These are phyloP conservation scores for Tupaia tana DNA, from an alignment of 2,113 vertebrate genomes.

Conservation along the genomic window DNA sequence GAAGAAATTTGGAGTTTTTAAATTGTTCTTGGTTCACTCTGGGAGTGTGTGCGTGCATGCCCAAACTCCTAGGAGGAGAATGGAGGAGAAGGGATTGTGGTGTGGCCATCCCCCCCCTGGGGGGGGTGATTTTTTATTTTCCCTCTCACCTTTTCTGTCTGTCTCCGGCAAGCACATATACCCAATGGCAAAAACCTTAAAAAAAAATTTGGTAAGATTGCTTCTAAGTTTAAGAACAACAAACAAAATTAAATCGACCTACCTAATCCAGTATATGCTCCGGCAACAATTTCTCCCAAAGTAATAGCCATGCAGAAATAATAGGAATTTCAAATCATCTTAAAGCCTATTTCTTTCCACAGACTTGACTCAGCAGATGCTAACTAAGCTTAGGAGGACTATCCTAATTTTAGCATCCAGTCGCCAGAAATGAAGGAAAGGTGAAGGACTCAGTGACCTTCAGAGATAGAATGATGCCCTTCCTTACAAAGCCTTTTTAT, in stretches of 20 bases:
- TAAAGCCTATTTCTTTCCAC: constrained; percentile 58
- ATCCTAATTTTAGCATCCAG: constrained; percentile 64
- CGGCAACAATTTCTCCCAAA: constrained; percentile 47
- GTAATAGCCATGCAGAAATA: constrained; percentile 56
- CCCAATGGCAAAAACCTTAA: no score
- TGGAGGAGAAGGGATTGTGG: no score
- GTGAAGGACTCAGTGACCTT: constrained; percentile 50
- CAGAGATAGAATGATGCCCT: constrained; percentile 44
- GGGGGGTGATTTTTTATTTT: no score
- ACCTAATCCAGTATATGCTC: constrained; percentile 40
- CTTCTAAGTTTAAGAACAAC: constrained; percentile 2
- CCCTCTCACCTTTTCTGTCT: no score
- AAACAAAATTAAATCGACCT: constrained; percentile 41
- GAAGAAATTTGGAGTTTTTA: background rate
- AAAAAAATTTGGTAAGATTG: background rate
- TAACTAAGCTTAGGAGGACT: constrained; percentile 50
- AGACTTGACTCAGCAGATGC: constrained; percentile 64
- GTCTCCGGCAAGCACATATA: no score
- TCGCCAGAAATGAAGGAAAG: constrained; percentile 55
- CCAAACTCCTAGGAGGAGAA: no score
- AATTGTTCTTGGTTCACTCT: background rate
- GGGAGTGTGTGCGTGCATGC: no score
- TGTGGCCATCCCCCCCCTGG: no score
- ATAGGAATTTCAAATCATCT: constrained; percentile 69
- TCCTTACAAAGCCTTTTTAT: constrained; percentile 63